These are phyloP conservation scores for Tympanuchus pallidicinctus DNA, from an alignment of 2,113 vertebrate species.

Conservation along the genomic window DNA sequence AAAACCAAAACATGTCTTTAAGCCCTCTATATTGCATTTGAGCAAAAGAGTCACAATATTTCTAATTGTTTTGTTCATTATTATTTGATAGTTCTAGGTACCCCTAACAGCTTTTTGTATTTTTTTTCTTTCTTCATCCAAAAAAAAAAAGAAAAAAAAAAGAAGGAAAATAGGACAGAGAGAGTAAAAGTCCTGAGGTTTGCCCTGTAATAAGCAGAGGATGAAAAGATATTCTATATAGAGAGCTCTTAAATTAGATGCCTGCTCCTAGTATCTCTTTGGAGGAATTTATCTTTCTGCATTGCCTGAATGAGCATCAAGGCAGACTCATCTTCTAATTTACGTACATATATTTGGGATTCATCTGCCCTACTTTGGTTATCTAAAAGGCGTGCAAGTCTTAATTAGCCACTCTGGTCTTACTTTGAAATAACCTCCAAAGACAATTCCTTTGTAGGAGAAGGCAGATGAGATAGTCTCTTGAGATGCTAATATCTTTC, in stretches of 20 bases:
- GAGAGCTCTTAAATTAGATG: slow-evolving; percentile 14
- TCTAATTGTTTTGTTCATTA: background rate
- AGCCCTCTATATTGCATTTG: background rate
- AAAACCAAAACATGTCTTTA: background rate
- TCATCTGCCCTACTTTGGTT: slow-evolving; percentile 33
- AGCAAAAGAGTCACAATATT: background rate
- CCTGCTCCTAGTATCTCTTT: background rate
- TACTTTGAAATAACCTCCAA: slow-evolving; percentile 20
- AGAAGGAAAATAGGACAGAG: slow-evolving; percentile 4
- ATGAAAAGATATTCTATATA: slow-evolving; percentile 15
- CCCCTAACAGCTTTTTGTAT: background rate
- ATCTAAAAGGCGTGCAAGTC: background rate
- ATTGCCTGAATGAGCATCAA: background rate
- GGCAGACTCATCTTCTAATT: slow-evolving; percentile 28
- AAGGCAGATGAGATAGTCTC: background rate
- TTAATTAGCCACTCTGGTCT: slow-evolving; percentile 39
- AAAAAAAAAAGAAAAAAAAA: background rate
- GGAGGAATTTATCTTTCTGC: slow-evolving; percentile 19
- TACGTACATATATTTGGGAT: slow-evolving; percentile 18
- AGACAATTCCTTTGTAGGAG: background rate
- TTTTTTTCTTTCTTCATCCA: background rate
- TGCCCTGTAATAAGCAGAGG: slow-evolving; percentile 36
- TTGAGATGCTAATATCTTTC: background rate
- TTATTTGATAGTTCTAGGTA: background rate
- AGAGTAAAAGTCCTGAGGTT: slow-evolving; percentile 18